phyloP scores from a whole-genome alignment of 2,888 invertebrate species.

The Leptinotarsa rubiginosa region DNA sequence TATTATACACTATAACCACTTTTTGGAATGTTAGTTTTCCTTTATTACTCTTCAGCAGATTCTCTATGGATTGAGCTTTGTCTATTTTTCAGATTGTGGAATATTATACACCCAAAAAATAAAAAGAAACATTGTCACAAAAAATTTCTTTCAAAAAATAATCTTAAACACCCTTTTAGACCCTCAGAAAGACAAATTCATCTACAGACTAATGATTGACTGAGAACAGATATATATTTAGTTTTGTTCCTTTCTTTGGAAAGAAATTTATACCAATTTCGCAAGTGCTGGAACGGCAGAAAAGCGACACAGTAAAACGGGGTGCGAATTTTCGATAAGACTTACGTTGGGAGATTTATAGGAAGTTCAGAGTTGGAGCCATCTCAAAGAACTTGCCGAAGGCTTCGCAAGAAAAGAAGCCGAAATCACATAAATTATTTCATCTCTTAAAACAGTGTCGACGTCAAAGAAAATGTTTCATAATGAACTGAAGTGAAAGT shows the following conservation, averaged over 20 bases:
- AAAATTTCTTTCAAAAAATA: too few relatives aligned
- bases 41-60: too few relatives aligned
- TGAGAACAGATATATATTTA: not conserved
- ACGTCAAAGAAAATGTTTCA: not conserved
- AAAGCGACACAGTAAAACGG: constrained; percentile 13
- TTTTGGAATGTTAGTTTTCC: too few relatives aligned
- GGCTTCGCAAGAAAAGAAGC: constrained; percentile 3
- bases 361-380: not conserved
- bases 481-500: too few relatives aligned
- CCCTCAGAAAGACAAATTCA: too few relatives aligned
- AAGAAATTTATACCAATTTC: not conserved
- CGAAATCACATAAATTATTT: not conserved
- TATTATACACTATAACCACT: too few relatives aligned
- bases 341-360: constrained; percentile 10
- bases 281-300: not conserved
- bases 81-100: too few relatives aligned
- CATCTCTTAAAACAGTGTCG: not conserved
- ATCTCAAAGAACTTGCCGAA: constrained; percentile 3
- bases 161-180: too few relatives aligned
- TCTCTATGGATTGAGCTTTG: too few relatives aligned
- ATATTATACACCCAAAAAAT: too few relatives aligned
- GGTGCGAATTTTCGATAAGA: constrained; percentile 15
- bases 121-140: too few relatives aligned
- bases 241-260: not conserved
- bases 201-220: too few relatives aligned